Evolutionary conservation across 2,888 invertebrate species (phyloP).

Genomic region (Lypha dubia): DNA sequence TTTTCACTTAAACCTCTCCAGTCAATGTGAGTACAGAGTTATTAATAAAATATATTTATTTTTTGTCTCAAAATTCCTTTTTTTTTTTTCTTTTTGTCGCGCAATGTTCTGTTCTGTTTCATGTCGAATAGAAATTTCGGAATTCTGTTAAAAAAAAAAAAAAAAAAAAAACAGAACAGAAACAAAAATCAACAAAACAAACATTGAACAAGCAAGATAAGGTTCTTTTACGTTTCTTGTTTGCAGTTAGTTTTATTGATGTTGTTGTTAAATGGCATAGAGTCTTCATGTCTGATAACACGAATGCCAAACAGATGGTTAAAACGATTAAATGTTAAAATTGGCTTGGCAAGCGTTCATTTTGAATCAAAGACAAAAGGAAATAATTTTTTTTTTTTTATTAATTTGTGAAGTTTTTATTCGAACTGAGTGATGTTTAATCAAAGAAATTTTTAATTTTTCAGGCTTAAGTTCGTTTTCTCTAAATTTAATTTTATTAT

Average conservation of each 20-base stretch:
- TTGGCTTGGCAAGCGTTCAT: no score
- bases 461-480: no score
- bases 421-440: no score
- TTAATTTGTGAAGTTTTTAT: no score
- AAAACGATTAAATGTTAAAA: constrained; percentile 7
- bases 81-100: constrained; percentile 19
- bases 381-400: no score
- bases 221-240: constrained; percentile 50
- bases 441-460: no score
- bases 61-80: constrained; percentile 35
- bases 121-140: constrained; percentile 49
- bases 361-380: no score
- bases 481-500: no score
- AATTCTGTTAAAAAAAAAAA: constrained; percentile 29
- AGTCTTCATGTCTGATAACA: constrained; percentile 63
- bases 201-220: constrained; percentile 62
- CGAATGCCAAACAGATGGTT: background rate
- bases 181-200: constrained; percentile 44
- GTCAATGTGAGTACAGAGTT: constrained; percentile 34
- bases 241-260: constrained; percentile 14
- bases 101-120: constrained; percentile 16
- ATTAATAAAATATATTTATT: background rate
- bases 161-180: no score
- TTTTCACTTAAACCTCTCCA: constrained; percentile 24
- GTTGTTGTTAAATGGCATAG: constrained; percentile 61